Percentiles rank a stretch among this genome's conserved stretches.
Evolutionary conservation across 2,888 invertebrate genomes (phyloP).

Genomic region (Drosophila acutilabella): DNA sequence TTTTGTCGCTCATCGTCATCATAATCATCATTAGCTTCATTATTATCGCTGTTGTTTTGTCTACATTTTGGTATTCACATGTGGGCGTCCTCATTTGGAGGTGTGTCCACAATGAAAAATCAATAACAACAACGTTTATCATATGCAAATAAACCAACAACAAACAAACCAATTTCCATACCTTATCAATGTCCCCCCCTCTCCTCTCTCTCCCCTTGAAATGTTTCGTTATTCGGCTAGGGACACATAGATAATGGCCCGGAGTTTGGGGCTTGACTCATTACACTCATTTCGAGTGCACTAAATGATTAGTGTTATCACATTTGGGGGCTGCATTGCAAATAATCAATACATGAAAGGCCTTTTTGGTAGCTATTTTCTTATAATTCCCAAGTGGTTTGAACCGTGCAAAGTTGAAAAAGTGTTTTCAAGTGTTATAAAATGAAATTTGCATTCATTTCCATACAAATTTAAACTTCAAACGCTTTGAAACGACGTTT

Average conservation of each 20-base stretch:
- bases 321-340: not conserved
- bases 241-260: conserved; percentile 18
- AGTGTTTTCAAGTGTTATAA: too few relatives aligned
- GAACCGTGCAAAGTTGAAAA: too few relatives aligned
- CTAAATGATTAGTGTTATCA: conserved; percentile 25
- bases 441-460: not conserved
- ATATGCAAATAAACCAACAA: conserved; percentile 45
- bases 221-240: conserved; percentile 28
- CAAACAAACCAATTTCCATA: conserved; percentile 59
- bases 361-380: too few relatives aligned
- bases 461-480: not conserved
- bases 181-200: conserved; percentile 46
- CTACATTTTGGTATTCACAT: conserved; percentile 12
- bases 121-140: conserved; percentile 32
- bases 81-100: conserved; percentile 38
- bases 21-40: conserved; percentile 2
- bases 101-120: conserved; percentile 33
- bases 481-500: not conserved
- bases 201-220: not conserved
- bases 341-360: conserved; percentile 8
- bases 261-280: not conserved
- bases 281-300: conserved; percentile 15
- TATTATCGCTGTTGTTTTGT: not conserved
- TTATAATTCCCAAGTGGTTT: too few relatives aligned
- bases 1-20: conserved; percentile 5